Conservation (phyloP, 2,113 vertebrate genomes). For the Neogale vison region DNA sequence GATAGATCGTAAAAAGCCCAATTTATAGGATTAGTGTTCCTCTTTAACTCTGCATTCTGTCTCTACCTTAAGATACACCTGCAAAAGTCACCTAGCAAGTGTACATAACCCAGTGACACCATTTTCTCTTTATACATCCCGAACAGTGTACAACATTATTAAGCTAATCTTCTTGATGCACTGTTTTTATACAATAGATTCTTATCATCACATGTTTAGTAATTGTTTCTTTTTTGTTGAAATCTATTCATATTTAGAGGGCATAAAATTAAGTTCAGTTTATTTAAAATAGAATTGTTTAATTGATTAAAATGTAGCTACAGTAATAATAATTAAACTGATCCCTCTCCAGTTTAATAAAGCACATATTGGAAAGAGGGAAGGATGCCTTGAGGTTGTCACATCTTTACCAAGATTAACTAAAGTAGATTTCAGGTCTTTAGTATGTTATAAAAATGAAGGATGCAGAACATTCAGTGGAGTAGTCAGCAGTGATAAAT, state of each 20-base stretch:
- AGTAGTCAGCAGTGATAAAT: not conserved
- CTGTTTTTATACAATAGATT: not conserved
- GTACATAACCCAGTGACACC: not conserved
- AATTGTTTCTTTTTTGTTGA: slow-evolving; percentile 16
- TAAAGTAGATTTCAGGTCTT: not conserved
- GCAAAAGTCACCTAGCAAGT: not conserved
- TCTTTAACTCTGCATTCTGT: not conserved
- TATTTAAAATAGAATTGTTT: not conserved
- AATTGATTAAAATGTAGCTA: not conserved
- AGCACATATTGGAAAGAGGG: not conserved
- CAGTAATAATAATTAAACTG: not conserved
- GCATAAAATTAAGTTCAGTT: not conserved
- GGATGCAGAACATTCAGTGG: not conserved
- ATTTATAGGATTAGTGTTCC: not conserved
- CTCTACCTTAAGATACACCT: not conserved
- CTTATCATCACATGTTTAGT: not conserved
- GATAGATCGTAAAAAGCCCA: not conserved
- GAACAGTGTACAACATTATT: not conserved
- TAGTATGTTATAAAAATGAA: not conserved
- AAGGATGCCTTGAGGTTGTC: not conserved
- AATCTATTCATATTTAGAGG: not conserved
- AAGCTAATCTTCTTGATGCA: not conserved
- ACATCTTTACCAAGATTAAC: not conserved
- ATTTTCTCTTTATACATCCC: not conserved
- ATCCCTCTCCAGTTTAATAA: not conserved